phyloP scores from a whole-genome alignment of 2,113 vertebrate species.

The Malurus cyaneus region DNA sequence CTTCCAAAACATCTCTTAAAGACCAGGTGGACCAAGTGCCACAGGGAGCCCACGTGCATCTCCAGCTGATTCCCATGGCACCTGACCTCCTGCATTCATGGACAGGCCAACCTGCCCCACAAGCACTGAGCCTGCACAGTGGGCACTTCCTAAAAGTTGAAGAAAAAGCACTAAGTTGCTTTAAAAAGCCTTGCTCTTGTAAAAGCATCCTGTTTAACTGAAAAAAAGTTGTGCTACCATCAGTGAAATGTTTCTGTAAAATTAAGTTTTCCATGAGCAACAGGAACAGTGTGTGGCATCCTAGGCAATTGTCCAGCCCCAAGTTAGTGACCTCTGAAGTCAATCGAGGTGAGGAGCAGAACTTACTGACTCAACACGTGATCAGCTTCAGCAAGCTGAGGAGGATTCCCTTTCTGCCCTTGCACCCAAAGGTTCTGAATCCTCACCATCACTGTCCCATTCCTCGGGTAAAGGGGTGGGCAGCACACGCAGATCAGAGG shows the following conservation, averaged over 20 bases:
- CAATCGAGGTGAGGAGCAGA: neutral
- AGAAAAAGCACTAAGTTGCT: neutral
- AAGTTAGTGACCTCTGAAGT: neutral
- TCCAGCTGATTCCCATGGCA: neutral
- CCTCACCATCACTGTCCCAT: neutral
- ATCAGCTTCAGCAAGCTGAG: neutral
- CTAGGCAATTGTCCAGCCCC: neutral
- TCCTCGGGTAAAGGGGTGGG: neutral
- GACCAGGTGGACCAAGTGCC: neutral
- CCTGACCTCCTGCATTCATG: neutral
- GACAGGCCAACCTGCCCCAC: neutral
- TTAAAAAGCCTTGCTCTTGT: neutral
- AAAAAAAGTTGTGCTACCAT: neutral
- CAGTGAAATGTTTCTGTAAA: neutral
- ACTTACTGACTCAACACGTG: neutral
- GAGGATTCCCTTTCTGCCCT: neutral
- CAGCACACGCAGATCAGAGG: rapidly evolving
- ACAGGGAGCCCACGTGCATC: rapidly evolving
- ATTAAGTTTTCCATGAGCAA: neutral
- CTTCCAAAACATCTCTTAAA: neutral
- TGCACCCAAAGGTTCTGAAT: neutral
- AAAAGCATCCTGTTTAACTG: neutral
- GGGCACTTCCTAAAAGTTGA: neutral
- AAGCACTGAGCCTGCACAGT: neutral
- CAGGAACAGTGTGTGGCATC: neutral